Conservation (phyloP, 2,888 invertebrate species). For the Xestoiulus laeticollis region DNA sequence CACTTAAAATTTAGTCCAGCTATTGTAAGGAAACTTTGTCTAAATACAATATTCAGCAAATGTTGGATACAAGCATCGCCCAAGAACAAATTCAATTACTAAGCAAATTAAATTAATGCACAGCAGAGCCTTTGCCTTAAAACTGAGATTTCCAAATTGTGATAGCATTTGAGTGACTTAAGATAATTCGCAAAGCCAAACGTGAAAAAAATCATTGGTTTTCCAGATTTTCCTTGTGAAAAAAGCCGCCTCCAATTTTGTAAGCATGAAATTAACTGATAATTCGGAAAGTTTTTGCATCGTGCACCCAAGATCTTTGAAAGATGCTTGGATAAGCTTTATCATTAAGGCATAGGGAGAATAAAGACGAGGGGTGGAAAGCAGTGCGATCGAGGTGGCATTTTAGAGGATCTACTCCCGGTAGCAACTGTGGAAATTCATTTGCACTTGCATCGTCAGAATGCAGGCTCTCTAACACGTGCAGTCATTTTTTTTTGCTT, state of each 20-base stretch:
- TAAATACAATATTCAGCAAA: background rate
- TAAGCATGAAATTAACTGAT: background rate
- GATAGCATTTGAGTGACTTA: no score
- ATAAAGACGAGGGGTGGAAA: background rate
- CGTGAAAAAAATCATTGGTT: background rate
- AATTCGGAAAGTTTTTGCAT: no score
- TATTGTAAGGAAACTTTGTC: background rate
- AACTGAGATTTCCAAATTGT: background rate
- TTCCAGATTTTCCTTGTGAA: background rate
- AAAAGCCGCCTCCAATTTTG: background rate
- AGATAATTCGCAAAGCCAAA: background rate
- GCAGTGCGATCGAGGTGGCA: background rate
- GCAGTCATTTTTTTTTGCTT: no score
- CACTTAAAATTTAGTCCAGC: background rate
- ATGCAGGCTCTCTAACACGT: background rate
- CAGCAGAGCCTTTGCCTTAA: background rate
- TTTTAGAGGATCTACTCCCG: background rate
- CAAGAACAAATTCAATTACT: background rate
- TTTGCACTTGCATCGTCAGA: background rate
- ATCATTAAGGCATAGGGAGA: no score
- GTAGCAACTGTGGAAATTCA: background rate
- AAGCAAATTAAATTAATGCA: background rate
- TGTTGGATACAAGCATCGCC: background rate
- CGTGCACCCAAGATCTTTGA: no score
- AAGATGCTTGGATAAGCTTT: no score